These are phyloP conservation scores for Acanthornis magna DNA, from an alignment of 2,797 vertebrate genomes.

Conservation along the genomic window DNA sequence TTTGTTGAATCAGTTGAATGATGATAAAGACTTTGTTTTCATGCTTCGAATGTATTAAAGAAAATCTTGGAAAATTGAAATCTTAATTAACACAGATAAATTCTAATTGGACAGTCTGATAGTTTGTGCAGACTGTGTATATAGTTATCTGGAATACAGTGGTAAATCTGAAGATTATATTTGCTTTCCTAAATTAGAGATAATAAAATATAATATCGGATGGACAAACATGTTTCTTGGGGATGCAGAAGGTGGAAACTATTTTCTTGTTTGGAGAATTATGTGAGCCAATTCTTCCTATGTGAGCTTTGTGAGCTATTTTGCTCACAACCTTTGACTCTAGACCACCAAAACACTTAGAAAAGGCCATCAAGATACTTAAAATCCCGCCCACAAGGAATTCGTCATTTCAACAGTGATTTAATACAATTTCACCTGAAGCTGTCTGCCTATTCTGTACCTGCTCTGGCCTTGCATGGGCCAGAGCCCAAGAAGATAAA, in stretches of 20 bases:
- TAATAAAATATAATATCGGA: neutral
- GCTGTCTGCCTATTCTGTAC: neutral
- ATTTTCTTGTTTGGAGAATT: neutral
- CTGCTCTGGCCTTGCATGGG: neutral
- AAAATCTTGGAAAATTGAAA: slow-evolving; percentile 48
- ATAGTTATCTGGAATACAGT: neutral
- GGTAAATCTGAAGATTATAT: slow-evolving; percentile 11
- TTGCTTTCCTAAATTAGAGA: slow-evolving; percentile 4
- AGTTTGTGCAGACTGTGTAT: neutral
- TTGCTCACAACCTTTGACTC: neutral
- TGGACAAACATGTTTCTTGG: neutral
- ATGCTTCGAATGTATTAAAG: slow-evolving; percentile 47
- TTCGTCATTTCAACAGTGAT: neutral
- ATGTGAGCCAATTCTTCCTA: neutral
- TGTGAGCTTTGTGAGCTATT: neutral
- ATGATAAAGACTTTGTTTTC: slow-evolving; percentile 36
- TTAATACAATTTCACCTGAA: neutral
- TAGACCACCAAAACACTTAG: neutral
- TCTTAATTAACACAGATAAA: slow-evolving; percentile 59
- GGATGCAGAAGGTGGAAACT: neutral
- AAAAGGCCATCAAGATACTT: neutral
- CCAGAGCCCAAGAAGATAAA: neutral
- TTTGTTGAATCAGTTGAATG: slow-evolving; percentile 49
- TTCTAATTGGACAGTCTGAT: slow-evolving; percentile 33
- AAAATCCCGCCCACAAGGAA: neutral